Percentiles rank a stretch among this genome's conserved stretches.
Evolutionary conservation across 1,140 invertebrate genomes (phyloP).

Genomic region (Bombus sylvicola): DNA sequence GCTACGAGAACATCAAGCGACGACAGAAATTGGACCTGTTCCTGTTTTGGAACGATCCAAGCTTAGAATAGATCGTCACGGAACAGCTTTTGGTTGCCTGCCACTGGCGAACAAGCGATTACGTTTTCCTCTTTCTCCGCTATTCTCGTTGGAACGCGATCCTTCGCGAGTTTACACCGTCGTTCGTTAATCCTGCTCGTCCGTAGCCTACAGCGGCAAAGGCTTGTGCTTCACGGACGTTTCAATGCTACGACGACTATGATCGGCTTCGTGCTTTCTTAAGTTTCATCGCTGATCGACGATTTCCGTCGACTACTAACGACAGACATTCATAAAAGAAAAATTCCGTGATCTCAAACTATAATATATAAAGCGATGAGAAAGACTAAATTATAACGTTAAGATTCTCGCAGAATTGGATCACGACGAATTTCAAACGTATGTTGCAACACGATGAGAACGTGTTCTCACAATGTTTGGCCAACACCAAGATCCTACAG

Average conservation of each 20-base stretch:
- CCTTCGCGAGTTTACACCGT: not conserved
- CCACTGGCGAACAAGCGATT: not conserved
- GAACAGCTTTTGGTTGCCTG: not conserved
- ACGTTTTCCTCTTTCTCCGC: not conserved
- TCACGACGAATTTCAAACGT: not conserved
- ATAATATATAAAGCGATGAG: too few relatives aligned
- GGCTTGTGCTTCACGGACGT: not conserved
- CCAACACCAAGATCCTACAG: not conserved
- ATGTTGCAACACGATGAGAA: not conserved
- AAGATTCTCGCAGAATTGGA: not conserved
- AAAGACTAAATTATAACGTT: too few relatives aligned
- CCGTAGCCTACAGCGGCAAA: not conserved
- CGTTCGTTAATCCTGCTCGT: not conserved
- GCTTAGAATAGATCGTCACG: conserved; percentile 49
- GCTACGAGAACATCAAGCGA: conserved; percentile 22
- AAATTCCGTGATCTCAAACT: too few relatives aligned
- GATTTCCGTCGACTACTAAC: too few relatives aligned
- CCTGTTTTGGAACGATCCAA: conserved; percentile 47
- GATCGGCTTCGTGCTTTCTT: too few relatives aligned
- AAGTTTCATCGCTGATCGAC: too few relatives aligned
- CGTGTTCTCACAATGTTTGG: not conserved
- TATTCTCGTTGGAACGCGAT: not conserved
- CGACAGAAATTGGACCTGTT: conserved; percentile 62
- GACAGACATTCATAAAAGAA: too few relatives aligned
- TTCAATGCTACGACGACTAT: too few relatives aligned